Evolutionary conservation across 2,797 vertebrate species (phyloP).

Genomic region (Holocentrus rufus): DNA sequence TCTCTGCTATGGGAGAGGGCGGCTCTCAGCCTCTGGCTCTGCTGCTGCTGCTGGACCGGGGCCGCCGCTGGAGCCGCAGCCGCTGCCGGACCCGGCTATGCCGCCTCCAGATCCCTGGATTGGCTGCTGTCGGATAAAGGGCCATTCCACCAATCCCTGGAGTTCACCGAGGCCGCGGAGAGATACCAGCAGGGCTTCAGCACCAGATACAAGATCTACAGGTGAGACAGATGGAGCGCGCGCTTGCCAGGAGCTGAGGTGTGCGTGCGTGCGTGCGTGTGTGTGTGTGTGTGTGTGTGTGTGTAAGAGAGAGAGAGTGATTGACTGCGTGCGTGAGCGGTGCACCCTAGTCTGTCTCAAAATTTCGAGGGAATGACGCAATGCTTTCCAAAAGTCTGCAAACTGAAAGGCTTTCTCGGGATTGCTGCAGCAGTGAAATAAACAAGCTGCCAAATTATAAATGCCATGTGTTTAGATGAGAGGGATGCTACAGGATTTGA

Average conservation of each 20-base stretch:
- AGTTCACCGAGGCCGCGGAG: conserved; percentile 96
- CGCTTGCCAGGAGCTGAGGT: not conserved
- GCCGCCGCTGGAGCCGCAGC: conserved; percentile 70
- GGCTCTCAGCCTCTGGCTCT: conserved; percentile 87
- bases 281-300: not conserved
- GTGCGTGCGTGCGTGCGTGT: not conserved
- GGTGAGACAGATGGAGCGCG: conserved; percentile 78
- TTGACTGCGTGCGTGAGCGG: not conserved
- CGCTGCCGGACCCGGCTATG: conserved; percentile 68
- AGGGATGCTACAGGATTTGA: too few relatives aligned
- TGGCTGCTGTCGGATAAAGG: conserved; percentile 98
- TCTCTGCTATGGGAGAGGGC: conserved; percentile 93
- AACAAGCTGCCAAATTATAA: too few relatives aligned
- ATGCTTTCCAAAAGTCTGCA: too few relatives aligned
- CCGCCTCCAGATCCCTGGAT: conserved; percentile 87
- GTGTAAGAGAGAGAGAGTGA: not conserved
- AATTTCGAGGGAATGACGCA: too few relatives aligned
- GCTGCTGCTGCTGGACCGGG: conserved; percentile 75
- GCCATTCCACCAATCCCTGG: conserved; percentile 94
- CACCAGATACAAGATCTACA: conserved; percentile 99
- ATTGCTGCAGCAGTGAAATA: too few relatives aligned
- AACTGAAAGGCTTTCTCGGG: too few relatives aligned
- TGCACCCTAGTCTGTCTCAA: too few relatives aligned
- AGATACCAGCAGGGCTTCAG: conserved; percentile 94
- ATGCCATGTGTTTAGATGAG: too few relatives aligned